Base-by-base conservation (phyloP, 2,113 vertebrate genomes). In the Zosterops hypoxanthus region DNA sequence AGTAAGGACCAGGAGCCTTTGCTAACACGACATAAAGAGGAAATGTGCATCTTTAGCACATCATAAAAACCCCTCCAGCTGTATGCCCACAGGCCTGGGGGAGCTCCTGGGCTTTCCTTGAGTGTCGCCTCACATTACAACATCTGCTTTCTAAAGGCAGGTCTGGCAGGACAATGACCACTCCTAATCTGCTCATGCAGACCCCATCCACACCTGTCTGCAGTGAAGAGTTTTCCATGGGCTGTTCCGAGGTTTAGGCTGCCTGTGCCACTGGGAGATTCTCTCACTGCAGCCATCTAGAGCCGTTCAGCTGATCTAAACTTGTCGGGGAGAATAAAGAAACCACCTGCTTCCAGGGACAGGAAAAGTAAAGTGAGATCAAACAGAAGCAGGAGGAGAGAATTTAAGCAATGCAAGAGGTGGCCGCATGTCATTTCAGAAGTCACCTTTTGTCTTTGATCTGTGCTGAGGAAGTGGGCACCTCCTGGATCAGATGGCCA, bases 371-470 rank as follows among this genome's bases (percentile, higher is more conserved):
- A 95, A 95, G 95, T 19, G 91, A 97, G 97, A 95, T 92, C 87
- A 65, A 69, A 97, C 56, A 3, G 46, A 56, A 41, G 68, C 94
- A 73, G 90, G 63, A 88, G 88, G 79, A 94, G 97, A 94, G 97
- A 94, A 97, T 97, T 97, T 65, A 96, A 97, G 95, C 92, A 90
- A 96, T 95, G 72, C 4, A 11, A 91, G 69, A 90, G 84, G 86
- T 91, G 88, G 96, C 75, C 95, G 95, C 81, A 82, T 95, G 92
- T 96, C 91, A 97, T 97, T 97, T 97, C 96, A 94, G 71, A 91
- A 97, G 96, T 96, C 94, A 91, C 94, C 64, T 92, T 92, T 44
- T 12, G 81, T 12, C 97, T 98, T 98, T 98, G 98, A 98, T 98
- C 97, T 97, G 70, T n/a, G 90, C 92, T 96, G 92, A 94, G 92